These are phyloP conservation scores for Brotula barbata DNA, from an alignment of 2,797 vertebrate species.

Conservation along the genomic window DNA sequence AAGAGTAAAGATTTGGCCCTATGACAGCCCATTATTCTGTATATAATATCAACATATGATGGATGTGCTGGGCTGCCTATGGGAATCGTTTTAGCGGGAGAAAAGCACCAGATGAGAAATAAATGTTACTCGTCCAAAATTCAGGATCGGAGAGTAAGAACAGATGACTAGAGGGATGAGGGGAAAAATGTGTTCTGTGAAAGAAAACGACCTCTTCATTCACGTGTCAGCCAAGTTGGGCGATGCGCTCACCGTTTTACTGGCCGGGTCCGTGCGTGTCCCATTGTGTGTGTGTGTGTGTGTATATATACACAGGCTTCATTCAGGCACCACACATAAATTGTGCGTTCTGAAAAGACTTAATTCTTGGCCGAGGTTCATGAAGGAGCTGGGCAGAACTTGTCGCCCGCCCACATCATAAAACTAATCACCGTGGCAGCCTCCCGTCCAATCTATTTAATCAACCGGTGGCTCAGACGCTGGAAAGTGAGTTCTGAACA, in stretches of 20 bases:
- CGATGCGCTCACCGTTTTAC: constrained; percentile 57
- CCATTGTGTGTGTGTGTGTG: constrained; percentile 53
- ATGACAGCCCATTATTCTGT: constrained; percentile 1
- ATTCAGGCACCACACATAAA: constrained; percentile 63
- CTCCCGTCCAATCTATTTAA: constrained; percentile 41
- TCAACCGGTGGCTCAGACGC: constrained; percentile 29
- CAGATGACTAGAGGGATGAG: constrained; percentile 20
- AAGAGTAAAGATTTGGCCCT: constrained; percentile 8
- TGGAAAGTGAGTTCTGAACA: not conserved
- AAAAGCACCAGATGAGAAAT: constrained; percentile 8
- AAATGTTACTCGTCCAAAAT: constrained; percentile 9
- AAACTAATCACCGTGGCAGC: constrained; percentile 52
- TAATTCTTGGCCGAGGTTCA: constrained; percentile 63
- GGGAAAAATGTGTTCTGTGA: constrained; percentile 45
- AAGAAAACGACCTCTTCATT: constrained; percentile 41
- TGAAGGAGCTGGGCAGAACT: constrained; percentile 52
- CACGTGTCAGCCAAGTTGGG: constrained; percentile 45
- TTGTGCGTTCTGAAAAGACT: constrained; percentile 57
- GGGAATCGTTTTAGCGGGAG: constrained; percentile 11
- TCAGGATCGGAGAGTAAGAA: constrained; percentile 17
- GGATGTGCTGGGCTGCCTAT: not conserved
- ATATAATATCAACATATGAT: constrained; percentile 3
- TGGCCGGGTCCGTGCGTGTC: constrained; percentile 26
- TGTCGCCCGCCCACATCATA: constrained; percentile 48
- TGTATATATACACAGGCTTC: constrained; percentile 62